Conservation (phyloP, 2,797 vertebrate genomes). For the Gastrophryne carolinensis region DNA sequence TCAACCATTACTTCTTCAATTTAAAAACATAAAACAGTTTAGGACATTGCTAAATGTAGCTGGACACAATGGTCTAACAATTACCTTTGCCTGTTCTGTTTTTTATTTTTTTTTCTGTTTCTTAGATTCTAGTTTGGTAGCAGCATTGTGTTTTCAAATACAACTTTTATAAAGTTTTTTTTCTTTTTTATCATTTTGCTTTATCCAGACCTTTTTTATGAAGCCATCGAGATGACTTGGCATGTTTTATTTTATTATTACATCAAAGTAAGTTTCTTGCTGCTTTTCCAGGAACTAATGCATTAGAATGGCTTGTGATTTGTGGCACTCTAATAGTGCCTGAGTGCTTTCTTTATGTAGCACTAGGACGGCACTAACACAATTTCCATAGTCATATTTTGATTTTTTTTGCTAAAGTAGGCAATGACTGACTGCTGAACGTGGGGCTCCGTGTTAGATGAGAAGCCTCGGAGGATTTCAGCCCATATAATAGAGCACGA, state of each 20-base stretch:
- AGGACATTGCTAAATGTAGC: too few relatives aligned
- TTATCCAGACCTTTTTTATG: background rate
- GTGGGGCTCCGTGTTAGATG: slow-evolving; percentile 6
- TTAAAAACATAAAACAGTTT: too few relatives aligned
- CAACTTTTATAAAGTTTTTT: background rate
- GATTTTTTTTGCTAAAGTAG: slow-evolving; percentile 7
- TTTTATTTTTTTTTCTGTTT: too few relatives aligned
- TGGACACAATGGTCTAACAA: too few relatives aligned
- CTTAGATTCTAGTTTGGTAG: too few relatives aligned
- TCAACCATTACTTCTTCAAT: too few relatives aligned
- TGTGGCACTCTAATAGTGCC: slow-evolving; percentile 21
- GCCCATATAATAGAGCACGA: background rate
- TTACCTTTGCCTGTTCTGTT: too few relatives aligned
- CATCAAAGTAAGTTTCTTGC: slow-evolving; percentile 4
- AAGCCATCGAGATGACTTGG: slow-evolving; percentile 7
- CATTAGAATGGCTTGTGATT: slow-evolving; percentile 22
- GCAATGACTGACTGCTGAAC: slow-evolving; percentile 17
- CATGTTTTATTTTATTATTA: slow-evolving; percentile 33
- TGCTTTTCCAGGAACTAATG: background rate
- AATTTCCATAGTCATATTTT: slow-evolving; percentile 28
- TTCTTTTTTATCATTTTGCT: background rate
- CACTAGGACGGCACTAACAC: slow-evolving; percentile 6
- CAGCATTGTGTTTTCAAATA: background rate
- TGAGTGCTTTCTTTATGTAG: slow-evolving; percentile 18
- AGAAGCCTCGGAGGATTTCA: slow-evolving; percentile 15